These are phyloP conservation scores for Agrochola lota DNA, from an alignment of 2,888 invertebrate species.

Conservation along the genomic window DNA sequence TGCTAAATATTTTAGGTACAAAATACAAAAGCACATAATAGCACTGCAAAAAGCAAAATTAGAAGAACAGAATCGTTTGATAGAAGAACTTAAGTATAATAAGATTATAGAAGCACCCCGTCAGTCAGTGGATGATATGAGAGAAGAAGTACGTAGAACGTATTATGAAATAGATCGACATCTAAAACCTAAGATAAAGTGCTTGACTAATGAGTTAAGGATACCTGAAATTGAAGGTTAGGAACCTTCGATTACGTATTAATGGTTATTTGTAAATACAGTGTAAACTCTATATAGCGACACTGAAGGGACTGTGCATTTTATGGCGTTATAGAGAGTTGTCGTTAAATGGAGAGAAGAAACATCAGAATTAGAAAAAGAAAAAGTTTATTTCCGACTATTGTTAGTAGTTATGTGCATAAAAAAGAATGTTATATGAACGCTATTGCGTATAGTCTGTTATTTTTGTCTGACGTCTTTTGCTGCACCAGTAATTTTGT, in stretches of 20 bases:
- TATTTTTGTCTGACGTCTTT: no score
- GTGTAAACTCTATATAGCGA: no score
- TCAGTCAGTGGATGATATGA: constrained; percentile 90
- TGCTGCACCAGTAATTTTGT: no score
- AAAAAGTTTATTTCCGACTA: no score
- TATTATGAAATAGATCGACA: constrained; percentile 90
- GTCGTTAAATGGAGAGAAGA: no score
- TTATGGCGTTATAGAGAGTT: no score
- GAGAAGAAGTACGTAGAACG: constrained; percentile 90
- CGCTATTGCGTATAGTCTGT: no score
- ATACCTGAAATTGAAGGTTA: constrained; percentile 86
- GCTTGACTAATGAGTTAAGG: constrained; percentile 86
- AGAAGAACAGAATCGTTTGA: constrained; percentile 93
- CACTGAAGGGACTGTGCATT: no score
- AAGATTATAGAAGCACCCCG: constrained; percentile 92
- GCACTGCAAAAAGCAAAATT: constrained; percentile 93
- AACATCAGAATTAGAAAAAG: no score
- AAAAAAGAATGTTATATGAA: no score
- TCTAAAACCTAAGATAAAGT: constrained; percentile 90
- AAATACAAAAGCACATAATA: constrained; percentile 93
- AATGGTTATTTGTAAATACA: not conserved
- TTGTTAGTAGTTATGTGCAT: no score
- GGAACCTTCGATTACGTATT: constrained; percentile 7
- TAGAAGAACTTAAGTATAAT: constrained; percentile 93
- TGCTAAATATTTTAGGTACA: constrained; percentile 86